Evolutionary conservation across 2,797 vertebrate species (phyloP), one percentile per base, ranked within the genome.

Genomic region (Emydoidea blandingii): DNA sequence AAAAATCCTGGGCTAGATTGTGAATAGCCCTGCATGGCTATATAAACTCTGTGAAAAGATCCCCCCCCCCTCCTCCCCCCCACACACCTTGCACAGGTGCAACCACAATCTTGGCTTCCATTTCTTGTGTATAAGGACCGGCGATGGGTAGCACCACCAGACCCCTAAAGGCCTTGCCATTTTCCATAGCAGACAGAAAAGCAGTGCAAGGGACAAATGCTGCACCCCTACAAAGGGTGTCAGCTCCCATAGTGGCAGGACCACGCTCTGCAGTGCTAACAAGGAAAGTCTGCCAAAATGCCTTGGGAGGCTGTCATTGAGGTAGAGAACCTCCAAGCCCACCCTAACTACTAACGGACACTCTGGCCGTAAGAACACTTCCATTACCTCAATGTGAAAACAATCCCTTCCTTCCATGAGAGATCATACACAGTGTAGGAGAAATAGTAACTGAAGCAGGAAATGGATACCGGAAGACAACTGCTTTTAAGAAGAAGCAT

Each of bases 391-490:
- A 68, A 19, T 68, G 5, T 37, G 19, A 31, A 8, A 76, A 74
- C 65, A 76, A 82, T 34, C 59, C 8, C 34, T 34, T 49, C 19
- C 37, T 12, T n/a, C 54, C 27, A 15, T 12, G 87, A 79, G 52
- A 83, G n/a, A 74, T 47, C 31, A 79, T 21, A 16, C 10, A 15
- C 2, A 29, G 4, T 79, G 8, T 50, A 76, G 79, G 9, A 57
- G 31, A 76, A 92, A 79, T 15, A 79, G 41, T 27, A 59, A 68
- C 54, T 79, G 59, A 83, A 83, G n/a, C 16, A 85, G 50, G 65
- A 90, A 49, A 57, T 34, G 80, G 47, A 87, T 83, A 94, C 85
- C 47, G 18, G 62, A 91, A 95, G 53, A 31, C 54, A 91, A 54
- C 86, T 93, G 15, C 1, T 88, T 94, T 87, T 57, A 52, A 86